phyloP scores from a whole-genome alignment of 2,797 vertebrate species.

The Scarus forsteni region DNA sequence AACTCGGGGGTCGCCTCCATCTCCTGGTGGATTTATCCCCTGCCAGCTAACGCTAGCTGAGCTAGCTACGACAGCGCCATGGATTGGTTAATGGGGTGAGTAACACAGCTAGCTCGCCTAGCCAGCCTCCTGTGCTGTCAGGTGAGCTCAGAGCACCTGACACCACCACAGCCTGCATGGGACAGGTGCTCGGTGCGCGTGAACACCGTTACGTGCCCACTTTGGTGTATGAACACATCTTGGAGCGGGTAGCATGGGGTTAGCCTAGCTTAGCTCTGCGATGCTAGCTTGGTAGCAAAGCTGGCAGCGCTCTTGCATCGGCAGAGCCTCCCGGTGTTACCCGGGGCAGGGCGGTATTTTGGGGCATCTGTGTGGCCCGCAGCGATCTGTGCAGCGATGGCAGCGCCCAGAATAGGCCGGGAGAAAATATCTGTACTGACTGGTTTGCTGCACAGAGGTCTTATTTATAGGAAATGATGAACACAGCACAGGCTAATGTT shows the following conservation, averaged over 20 bases:
- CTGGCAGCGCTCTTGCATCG: conserved; percentile 52
- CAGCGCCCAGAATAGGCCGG: conserved; percentile 47
- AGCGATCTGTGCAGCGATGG: conserved; percentile 13
- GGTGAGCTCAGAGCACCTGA: conserved; percentile 37
- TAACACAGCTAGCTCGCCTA: conserved; percentile 66
- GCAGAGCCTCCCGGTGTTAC: conserved; percentile 40
- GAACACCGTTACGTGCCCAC: background rate
- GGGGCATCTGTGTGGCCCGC: conserved; percentile 38
- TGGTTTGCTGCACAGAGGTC: conserved; percentile 11
- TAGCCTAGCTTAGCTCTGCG: conserved; percentile 66
- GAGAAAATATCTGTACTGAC: conserved; percentile 25
- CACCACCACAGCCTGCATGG: conserved; percentile 1
- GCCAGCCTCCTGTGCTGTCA: conserved; percentile 54
- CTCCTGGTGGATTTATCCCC: conserved; percentile 80
- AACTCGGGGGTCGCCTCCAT: conserved; percentile 78
- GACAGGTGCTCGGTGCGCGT: conserved; percentile 41
- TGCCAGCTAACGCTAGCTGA: conserved; percentile 76
- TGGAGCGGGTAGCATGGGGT: conserved; percentile 43
- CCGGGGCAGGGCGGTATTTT: conserved; percentile 39
- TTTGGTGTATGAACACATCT: conserved; percentile 1
- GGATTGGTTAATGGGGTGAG: conserved; percentile 99
- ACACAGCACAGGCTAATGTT: conserved; percentile 50
- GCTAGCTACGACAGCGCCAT: conserved; percentile 83
- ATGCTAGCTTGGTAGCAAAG: conserved; percentile 61
- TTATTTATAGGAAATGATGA: conserved; percentile 61